Conservation (phyloP, 2,888 invertebrate genomes). For the Epistrophella euchroma region DNA sequence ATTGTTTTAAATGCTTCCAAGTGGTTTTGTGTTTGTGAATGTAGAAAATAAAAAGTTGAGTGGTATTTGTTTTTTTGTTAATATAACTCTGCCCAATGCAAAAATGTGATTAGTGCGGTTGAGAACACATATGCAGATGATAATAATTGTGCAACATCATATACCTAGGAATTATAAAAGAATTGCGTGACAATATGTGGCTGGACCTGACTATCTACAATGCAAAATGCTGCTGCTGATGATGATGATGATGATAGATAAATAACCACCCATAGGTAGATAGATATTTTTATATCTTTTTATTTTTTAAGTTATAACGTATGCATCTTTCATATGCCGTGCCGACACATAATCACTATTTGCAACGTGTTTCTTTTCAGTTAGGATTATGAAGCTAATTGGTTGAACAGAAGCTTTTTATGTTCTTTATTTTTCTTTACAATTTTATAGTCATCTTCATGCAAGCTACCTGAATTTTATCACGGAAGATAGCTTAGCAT, state of each 20-base stretch:
- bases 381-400: not conserved
- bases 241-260: not conserved
- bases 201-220: slow-evolving; percentile 8
- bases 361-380: slow-evolving; percentile 1
- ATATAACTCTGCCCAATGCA: not conserved
- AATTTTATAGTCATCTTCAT: not conserved
- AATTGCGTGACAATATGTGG: slow-evolving; percentile 9
- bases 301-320: not conserved
- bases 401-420: not conserved
- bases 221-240: not conserved
- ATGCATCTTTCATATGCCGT: not conserved
- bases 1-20: slow-evolving; percentile 35
- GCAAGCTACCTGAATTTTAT: not conserved
- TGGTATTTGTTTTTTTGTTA: not conserved
- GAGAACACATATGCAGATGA: not conserved
- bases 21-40: slow-evolving; percentile 9
- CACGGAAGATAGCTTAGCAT: no score
- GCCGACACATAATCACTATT: not conserved
- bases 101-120: not conserved
- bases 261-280: not conserved
- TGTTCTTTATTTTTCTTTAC: not conserved
- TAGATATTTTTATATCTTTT: not conserved
- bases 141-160: not conserved
- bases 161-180: not conserved
- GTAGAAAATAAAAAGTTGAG: not conserved